Percentiles rank a stretch among this genome's conserved stretches.
These are phyloP conservation scores for Agrypnia vestita DNA, from an alignment of 1,140 invertebrate species.

Conservation along the genomic window DNA sequence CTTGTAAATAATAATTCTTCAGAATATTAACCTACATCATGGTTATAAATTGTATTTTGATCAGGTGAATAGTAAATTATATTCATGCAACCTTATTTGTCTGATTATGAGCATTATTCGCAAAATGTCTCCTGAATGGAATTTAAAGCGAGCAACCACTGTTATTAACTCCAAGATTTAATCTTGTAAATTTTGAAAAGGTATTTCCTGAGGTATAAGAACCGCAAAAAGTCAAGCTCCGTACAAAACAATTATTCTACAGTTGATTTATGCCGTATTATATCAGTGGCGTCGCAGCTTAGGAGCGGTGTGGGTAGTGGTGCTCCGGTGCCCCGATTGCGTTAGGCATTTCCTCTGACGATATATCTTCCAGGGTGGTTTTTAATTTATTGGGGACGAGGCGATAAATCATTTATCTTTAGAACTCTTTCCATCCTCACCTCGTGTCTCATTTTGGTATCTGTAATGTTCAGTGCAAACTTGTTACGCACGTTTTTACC, in stretches of 20 bases:
- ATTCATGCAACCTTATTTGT: no score
- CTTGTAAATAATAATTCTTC: no score
- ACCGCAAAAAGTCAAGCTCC: slow-evolving; percentile 15
- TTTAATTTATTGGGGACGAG: slow-evolving; percentile 37
- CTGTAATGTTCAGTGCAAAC: slow-evolving; percentile 25
- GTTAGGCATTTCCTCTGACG: slow-evolving; percentile 31
- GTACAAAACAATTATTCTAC: slow-evolving; percentile 27
- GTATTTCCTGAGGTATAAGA: slow-evolving; percentile 17
- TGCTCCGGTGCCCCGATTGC: neutral
- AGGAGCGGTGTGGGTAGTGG: neutral
- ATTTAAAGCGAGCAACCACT: no score
- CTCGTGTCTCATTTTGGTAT: slow-evolving; percentile 15
- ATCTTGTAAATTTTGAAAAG: neutral
- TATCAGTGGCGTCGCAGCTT: slow-evolving; percentile 25
- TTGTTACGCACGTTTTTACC: slow-evolving; percentile 33
- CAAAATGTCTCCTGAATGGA: no score
- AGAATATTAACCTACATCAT: no score
- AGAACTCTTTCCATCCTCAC: slow-evolving; percentile 10
- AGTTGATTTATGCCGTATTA: slow-evolving; percentile 22
- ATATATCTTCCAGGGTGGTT: slow-evolving; percentile 33
- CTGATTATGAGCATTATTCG: no score
- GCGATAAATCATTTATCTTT: slow-evolving; percentile 40
- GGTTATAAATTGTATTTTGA: no score
- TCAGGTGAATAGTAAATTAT: no score
- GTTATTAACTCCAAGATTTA: neutral